Percentiles rank a stretch among this genome's conserved stretches.
phyloP scores from a whole-genome alignment of 2,888 invertebrate species.

The Creontiades dilutus region DNA sequence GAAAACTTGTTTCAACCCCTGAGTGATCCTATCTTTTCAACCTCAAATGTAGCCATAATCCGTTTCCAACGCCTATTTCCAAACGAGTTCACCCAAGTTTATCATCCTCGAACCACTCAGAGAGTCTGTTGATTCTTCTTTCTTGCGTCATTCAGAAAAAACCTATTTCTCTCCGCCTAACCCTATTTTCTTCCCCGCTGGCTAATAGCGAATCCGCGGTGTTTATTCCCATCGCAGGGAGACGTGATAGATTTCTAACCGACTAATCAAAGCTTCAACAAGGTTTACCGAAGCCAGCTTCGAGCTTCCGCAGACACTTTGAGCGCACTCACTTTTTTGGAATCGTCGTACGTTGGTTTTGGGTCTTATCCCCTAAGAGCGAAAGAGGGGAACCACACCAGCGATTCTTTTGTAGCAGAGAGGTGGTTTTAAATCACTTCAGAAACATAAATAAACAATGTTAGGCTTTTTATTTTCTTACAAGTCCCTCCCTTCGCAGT shows the following conservation, averaged over 20 bases:
- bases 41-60: not conserved
- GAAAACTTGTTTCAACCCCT: too few relatives aligned
- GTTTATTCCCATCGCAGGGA: not conserved
- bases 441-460: conserved; percentile 41
- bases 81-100: conserved; percentile 5
- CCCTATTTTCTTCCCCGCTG: not conserved
- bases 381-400: conserved; percentile 23
- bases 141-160: conserved; percentile 14
- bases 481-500: not conserved
- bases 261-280: conserved; percentile 41
- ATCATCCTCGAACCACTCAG: conserved; percentile 17
- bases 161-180: not conserved
- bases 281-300: conserved; percentile 20
- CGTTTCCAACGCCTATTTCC: not conserved
- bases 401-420: conserved; percentile 23
- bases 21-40: not conserved
- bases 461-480: conserved; percentile 28
- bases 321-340: conserved; percentile 9
- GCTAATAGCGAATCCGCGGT: not conserved
- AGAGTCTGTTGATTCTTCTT: not conserved
- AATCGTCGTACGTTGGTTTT: not conserved
- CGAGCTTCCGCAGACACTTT: not conserved
- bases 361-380: not conserved
- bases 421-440: conserved; percentile 43
- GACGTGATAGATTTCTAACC: conserved; percentile 35